A percentile compares a stretch with the other conserved stretches of the same genome.
These are phyloP conservation scores for Neelides sp. DNA, from an alignment of 1,140 invertebrate genomes.

Conservation along the genomic window DNA sequence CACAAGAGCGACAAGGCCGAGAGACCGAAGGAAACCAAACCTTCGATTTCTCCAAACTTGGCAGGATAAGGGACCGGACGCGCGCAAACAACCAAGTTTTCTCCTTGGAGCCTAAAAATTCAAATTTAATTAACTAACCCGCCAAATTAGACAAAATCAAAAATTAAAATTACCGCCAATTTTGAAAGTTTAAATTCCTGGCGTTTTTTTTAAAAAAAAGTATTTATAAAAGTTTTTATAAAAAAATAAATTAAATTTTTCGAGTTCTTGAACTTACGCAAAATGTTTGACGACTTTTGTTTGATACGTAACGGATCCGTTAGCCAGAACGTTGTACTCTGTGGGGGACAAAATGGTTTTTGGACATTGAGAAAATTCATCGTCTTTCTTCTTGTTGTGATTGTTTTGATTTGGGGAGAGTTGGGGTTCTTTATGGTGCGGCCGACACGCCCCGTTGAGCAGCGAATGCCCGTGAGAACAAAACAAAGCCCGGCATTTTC, in stretches of 20 bases:
- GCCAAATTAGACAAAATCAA: too few species aligned
- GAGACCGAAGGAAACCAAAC: conserved; percentile 36
- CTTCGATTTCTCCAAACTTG: conserved; percentile 39
- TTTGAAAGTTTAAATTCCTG: too few species aligned
- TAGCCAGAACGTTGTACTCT: conserved; percentile 37
- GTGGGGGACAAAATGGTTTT: conserved; percentile 36
- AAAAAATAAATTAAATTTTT: too few species aligned
- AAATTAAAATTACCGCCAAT: too few species aligned
- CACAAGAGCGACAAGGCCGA: conserved; percentile 41
- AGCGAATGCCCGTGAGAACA: conserved; percentile 32
- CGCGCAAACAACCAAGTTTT: conserved; percentile 28
- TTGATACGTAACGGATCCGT: conserved; percentile 37
- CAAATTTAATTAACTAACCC: too few species aligned
- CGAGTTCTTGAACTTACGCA: too few species aligned
- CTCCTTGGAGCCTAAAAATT: too few species aligned
- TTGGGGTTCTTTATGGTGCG: background rate
- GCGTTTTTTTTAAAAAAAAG: too few species aligned
- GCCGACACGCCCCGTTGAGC: background rate
- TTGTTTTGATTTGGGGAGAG: conserved; percentile 3
- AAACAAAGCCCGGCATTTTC: conserved; percentile 38
- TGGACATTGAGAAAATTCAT: conserved; percentile 34
- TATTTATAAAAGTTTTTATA: too few species aligned
- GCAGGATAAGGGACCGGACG: conserved; percentile 33
- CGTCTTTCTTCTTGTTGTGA: background rate
- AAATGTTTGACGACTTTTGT: too few species aligned